Base-by-base conservation (phyloP, 2,113 vertebrate genomes). In the Vulpes ferrilata region DNA sequence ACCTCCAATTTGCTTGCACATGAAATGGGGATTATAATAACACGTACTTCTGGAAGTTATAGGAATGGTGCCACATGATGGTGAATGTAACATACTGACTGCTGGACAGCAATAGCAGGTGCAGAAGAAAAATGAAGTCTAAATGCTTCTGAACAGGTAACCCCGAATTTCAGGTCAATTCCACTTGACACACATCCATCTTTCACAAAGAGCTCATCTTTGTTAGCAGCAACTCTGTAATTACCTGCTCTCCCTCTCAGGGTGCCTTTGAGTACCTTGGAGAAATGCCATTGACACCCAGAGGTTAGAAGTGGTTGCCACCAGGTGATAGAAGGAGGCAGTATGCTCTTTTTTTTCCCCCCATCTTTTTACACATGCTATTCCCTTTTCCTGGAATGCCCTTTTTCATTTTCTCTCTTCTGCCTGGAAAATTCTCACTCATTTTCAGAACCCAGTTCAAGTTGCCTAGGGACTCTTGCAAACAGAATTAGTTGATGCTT, bases 401-500 rank as follows among this genome's bases (percentile, higher is more conserved):
- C 78, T 85, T 60, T 62, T 30, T 81, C 35, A 57, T 48, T 17
- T 8, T 35, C 11, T 48, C 13, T 73, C 79, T 84, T 93, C 62
- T 60, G 35, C 64, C 64, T 65, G 23, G 48, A 1, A 53, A 80
- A 64, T 57, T 86, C 62, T 62, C 78, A 43, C 9, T 38, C 13
- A 80, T n/a, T 94, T 93, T 87, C 64, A 89, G 48, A 95, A 88
- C 4, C 80, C 12, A 16, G 2, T 38, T 95, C 48, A 78, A 23
- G 55, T 88, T 9, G 32, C 35, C 20, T 48, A 60, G 60, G 23
- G 23, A 71, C 16, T 48, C 32, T 30, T 84, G 74, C 22, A 64
- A 53, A 65, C 13, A 74, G 27, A 94, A 87, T 35, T 53, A 59
- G 43, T 80, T 62, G 59, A 2, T 43, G 74, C n/a, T n/a, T 64